phyloP scores from a whole-genome alignment of 2,113 vertebrate species.

The Microtus oregoni region DNA sequence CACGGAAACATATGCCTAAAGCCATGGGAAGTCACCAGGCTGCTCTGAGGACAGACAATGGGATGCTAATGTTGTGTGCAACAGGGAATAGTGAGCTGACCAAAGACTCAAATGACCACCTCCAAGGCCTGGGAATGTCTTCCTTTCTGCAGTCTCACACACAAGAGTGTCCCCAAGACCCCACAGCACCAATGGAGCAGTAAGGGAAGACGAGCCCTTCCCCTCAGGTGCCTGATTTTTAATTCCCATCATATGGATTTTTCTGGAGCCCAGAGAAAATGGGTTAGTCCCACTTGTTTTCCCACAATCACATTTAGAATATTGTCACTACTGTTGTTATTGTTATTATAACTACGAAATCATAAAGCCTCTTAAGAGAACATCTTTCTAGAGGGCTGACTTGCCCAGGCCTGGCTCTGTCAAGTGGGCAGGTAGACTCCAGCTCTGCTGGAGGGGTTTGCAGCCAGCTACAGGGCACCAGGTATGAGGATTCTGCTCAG shows the following conservation, averaged over 20 bases:
- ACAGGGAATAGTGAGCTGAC: neutral
- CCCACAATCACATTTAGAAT: neutral
- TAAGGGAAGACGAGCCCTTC: neutral
- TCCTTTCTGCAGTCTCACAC: neutral
- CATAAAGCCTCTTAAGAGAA: neutral
- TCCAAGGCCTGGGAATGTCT: neutral
- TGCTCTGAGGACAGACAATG: neutral
- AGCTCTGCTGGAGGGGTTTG: neutral
- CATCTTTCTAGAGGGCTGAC: neutral
- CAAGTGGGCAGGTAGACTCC: neutral
- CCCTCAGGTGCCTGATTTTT: neutral
- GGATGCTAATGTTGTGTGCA: neutral
- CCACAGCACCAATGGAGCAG: rapidly evolving
- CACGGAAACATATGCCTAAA: neutral
- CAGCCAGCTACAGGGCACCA: neutral
- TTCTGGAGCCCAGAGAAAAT: neutral
- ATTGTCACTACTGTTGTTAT: neutral
- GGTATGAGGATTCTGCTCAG: neutral
- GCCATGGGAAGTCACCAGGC: constrained; percentile 37
- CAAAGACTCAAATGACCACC: neutral
- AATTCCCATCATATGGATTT: neutral
- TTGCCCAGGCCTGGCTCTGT: neutral
- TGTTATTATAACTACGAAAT: neutral
- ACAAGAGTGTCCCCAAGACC: neutral
- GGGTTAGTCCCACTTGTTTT: neutral